A percentile compares a stretch with the other conserved stretches of the same genome.
Evolutionary conservation across 2,888 invertebrate genomes (phyloP).

Genomic region (Ferdinandea cuprea): DNA sequence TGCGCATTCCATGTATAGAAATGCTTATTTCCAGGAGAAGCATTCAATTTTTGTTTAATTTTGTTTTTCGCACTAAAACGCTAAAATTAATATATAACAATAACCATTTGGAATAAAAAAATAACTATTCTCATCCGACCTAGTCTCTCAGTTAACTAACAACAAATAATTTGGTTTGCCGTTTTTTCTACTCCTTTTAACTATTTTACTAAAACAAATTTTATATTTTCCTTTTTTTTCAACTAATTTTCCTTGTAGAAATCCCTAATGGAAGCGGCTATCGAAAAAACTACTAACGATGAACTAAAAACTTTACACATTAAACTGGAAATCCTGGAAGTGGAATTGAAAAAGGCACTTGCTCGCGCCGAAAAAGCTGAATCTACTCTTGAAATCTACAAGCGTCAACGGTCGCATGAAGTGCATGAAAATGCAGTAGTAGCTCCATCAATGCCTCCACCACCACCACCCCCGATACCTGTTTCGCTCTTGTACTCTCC

Average conservation of each 20-base stretch:
- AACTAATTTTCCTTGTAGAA: slow-evolving; percentile 81
- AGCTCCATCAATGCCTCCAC: slow-evolving; percentile 81
- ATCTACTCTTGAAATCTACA: slow-evolving; percentile 81
- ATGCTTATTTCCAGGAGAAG: slow-evolving; percentile 23
- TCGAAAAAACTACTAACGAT: slow-evolving; percentile 83
- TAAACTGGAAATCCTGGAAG: slow-evolving; percentile 85
- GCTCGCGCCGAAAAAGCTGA: slow-evolving; percentile 85
- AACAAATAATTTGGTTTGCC: slow-evolving; percentile 49
- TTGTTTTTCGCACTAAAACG: slow-evolving; percentile 10
- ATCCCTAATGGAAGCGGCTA: slow-evolving; percentile 84
- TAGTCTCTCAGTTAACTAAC: slow-evolving; percentile 40
- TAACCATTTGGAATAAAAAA: background rate
- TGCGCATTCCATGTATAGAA: slow-evolving; percentile 31
- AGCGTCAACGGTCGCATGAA: slow-evolving; percentile 74
- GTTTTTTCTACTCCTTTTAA: slow-evolving; percentile 13
- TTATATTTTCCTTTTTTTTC: slow-evolving; percentile 61
- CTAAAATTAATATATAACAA: background rate
- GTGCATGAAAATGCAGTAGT: slow-evolving; percentile 76
- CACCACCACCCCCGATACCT: slow-evolving; percentile 81
- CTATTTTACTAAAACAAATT: slow-evolving; percentile 50
- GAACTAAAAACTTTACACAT: slow-evolving; percentile 85
- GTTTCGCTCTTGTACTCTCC: slow-evolving; percentile 79
- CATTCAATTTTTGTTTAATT: slow-evolving; percentile 12
- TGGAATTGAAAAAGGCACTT: slow-evolving; percentile 84
- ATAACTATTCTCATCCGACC: slow-evolving; percentile 36